These are phyloP conservation scores for Oncorhynchus nerka DNA, from an alignment of 2,113 vertebrate species.

Conservation along the genomic window DNA sequence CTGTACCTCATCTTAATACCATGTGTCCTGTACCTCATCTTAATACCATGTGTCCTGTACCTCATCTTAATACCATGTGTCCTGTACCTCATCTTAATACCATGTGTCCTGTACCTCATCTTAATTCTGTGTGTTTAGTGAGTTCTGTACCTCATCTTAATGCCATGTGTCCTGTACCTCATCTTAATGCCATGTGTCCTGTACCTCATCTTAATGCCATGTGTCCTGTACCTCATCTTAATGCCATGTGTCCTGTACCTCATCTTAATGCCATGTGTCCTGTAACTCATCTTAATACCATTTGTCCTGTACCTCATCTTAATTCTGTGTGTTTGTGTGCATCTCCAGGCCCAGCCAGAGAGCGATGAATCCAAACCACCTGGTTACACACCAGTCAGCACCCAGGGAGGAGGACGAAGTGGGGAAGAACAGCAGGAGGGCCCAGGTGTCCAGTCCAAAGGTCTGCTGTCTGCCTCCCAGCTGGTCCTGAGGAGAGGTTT, in stretches of 20 bases:
- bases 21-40: too few species aligned
- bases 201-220: background rate
- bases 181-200: background rate
- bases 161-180: background rate
- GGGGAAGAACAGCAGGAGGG: conserved; percentile 22
- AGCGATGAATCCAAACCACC: conserved; percentile 24
- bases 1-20: background rate
- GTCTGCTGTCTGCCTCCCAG: conserved; percentile 59
- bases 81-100: too few species aligned
- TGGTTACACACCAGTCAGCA: conserved; percentile 51
- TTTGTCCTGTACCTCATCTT: too few species aligned
- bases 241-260: too few species aligned
- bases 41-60: background rate
- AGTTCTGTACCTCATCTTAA: too few species aligned
- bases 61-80: background rate
- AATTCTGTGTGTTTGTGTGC: background rate
- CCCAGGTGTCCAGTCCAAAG: conserved; percentile 12
- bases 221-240: background rate
- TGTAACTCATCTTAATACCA: background rate
- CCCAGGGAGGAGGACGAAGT: conserved; percentile 16
- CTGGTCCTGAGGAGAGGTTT: conserved; percentile 67
- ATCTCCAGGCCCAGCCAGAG: conserved; percentile 31
- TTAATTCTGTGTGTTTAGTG: background rate
- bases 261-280: too few species aligned
- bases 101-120: background rate